phyloP scores from a whole-genome alignment of 2,888 invertebrate genomes.

The Tanytarsus gracilentus region DNA sequence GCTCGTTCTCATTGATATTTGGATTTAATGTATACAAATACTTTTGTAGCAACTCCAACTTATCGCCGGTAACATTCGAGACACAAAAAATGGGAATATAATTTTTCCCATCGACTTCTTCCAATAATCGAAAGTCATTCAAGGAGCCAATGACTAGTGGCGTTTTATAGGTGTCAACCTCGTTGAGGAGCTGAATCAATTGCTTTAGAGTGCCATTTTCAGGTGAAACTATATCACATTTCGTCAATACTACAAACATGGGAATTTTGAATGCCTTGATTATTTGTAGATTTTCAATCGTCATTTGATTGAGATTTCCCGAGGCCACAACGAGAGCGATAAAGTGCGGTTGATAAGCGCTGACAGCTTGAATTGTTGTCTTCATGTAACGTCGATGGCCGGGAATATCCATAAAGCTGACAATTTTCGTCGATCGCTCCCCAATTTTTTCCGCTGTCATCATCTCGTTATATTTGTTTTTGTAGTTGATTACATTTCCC shows the following conservation, averaged over 20 bases:
- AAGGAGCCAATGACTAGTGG: conserved; percentile 56
- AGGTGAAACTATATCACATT: conserved; percentile 74
- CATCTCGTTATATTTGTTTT: conserved; percentile 76
- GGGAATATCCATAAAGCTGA: conserved; percentile 91
- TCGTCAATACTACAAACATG: conserved; percentile 88
- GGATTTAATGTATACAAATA: conserved; percentile 79
- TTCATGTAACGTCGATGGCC: conserved; percentile 93
- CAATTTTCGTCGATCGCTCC: conserved; percentile 82
- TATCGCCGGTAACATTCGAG: conserved; percentile 82
- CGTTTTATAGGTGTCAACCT: conserved; percentile 55
- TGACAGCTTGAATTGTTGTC: conserved; percentile 90
- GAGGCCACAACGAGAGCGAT: conserved; percentile 77
- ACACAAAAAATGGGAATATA: conserved; percentile 76
- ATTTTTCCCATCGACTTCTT: conserved; percentile 43
- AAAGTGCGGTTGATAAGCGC: conserved; percentile 87
- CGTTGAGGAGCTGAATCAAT: conserved; percentile 54
- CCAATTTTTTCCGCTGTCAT: conserved; percentile 91
- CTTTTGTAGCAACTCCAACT: conserved; percentile 70
- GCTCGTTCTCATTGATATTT: conserved; percentile 52
- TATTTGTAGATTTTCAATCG: conserved; percentile 84
- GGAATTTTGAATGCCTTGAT: conserved; percentile 74
- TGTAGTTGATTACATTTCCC: conserved; percentile 81
- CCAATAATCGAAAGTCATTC: conserved; percentile 57
- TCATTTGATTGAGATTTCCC: conserved; percentile 70
- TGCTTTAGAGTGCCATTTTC: conserved; percentile 46